These are phyloP conservation scores for Sebastiscus tertius DNA, from an alignment of 2,797 vertebrate species.

Conservation along the genomic window DNA sequence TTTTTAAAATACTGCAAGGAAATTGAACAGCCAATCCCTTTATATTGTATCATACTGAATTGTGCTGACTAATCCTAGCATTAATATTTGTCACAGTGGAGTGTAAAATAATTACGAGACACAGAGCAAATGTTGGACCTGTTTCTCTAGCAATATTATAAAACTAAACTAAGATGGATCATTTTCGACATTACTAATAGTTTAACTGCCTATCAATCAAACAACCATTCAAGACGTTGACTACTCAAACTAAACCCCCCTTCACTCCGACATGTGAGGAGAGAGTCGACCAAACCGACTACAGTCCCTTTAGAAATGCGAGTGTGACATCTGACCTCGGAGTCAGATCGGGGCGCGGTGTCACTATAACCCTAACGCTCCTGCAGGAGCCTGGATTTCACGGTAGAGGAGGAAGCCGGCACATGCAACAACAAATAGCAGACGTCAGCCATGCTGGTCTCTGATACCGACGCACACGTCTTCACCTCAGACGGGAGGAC, in stretches of 20 bases:
- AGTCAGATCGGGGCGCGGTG: neutral
- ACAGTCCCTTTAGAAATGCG: constrained; percentile 40
- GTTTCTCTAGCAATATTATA: neutral
- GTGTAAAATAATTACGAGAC: neutral
- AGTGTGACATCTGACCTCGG: constrained; percentile 51
- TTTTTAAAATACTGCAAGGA: neutral
- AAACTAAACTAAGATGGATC: neutral
- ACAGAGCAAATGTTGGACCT: neutral
- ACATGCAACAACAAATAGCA: constrained; percentile 62
- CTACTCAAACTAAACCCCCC: neutral
- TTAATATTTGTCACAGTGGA: neutral
- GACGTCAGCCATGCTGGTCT: constrained; percentile 12
- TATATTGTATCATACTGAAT: neutral
- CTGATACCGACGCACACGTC: neutral
- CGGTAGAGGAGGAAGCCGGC: constrained; percentile 22
- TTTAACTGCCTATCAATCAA: neutral
- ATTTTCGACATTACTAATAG: neutral
- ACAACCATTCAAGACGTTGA: neutral
- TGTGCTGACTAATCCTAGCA: neutral
- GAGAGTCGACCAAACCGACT: constrained; percentile 17
- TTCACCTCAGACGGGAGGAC: constrained; percentile 39
- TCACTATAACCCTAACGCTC: constrained; percentile 35
- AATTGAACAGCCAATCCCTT: neutral
- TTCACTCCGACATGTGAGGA: neutral
- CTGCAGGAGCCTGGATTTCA: constrained; percentile 51